Evolutionary conservation across 2,113 vertebrate species (phyloP).

Genomic region (Ginglymostoma cirratum): DNA sequence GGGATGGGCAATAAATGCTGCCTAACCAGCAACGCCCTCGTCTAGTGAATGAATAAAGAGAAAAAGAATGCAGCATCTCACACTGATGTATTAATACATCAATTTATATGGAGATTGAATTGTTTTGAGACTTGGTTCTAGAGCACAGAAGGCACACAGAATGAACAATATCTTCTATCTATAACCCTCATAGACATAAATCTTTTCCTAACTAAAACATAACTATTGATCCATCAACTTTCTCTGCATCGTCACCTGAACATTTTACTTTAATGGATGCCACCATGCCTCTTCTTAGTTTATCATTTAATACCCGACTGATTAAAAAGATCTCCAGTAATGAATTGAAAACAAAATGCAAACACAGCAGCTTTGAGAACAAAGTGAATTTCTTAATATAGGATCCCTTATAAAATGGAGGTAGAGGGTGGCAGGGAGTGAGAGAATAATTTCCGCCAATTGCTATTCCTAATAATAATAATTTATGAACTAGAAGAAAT

Average conservation of each 20-base stretch:
- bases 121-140: background rate
- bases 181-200: background rate
- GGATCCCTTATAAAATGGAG: background rate
- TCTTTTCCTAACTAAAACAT: background rate
- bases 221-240: background rate
- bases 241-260: background rate
- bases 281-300: background rate
- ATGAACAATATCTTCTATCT: background rate
- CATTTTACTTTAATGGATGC: background rate
- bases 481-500: constrained; percentile 1
- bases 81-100: no score
- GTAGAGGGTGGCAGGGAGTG: background rate
- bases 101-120: no score
- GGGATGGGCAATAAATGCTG: no score
- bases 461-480: background rate
- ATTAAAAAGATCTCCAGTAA: background rate
- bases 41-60: no score
- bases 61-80: no score
- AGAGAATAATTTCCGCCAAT: background rate
- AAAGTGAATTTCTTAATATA: background rate
- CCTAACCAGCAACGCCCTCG: no score
- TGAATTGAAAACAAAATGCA: background rate
- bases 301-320: background rate
- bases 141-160: background rate
- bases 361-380: background rate